Evolutionary conservation across 1,140 invertebrate genomes (phyloP), one percentile per base, ranked within the genome.

Genomic region (Cataglyphis hispanica): DNA sequence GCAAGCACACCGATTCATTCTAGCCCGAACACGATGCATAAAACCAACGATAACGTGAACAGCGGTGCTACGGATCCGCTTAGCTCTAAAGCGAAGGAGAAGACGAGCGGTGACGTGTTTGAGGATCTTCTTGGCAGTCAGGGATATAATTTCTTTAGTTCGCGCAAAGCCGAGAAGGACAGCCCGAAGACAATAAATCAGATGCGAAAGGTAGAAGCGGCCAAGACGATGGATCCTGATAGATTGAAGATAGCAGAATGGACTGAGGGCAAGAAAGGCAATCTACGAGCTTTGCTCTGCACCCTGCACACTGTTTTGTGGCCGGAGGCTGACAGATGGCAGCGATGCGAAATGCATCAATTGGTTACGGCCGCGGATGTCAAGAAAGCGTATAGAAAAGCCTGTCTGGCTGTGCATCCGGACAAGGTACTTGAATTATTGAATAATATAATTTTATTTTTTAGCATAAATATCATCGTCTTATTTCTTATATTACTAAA

Each of bases 321-420:
- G 99, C 97, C 98, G 31, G 98, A 98, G 66, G 98, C 98, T 69
- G 94, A 93, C 2, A 97, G 98, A 87, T 99, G 99, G 99, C 96
- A 97, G 85, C 97, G 97, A 86, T 97, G 97, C 89, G 98, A 99
- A 87, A 99, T 99, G 98, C 97, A 98, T 91, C 98, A 99, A 83
- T 96, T 99, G 31, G 98, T 99, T 0, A 96, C 97, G 0, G 95
- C 98, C 8, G 97, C 97, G 3, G 98, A 99, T 94, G 99, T 99
- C 16, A 99, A 99, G 94, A 99, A 99, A 93, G 96, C 97, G 53
- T 99, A 99, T 94, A 96, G 98, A 56, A 98, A 98, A 94, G 99
- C 99, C 27, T 99, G 99, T 91, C 96, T 99, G 16, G 98, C 98
- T 67, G 98, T 99, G 43, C 99, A 99, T 96, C 99, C 99, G 0